Base-by-base conservation (phyloP, 1,140 invertebrate species). In the Drosophila arizonae region DNA sequence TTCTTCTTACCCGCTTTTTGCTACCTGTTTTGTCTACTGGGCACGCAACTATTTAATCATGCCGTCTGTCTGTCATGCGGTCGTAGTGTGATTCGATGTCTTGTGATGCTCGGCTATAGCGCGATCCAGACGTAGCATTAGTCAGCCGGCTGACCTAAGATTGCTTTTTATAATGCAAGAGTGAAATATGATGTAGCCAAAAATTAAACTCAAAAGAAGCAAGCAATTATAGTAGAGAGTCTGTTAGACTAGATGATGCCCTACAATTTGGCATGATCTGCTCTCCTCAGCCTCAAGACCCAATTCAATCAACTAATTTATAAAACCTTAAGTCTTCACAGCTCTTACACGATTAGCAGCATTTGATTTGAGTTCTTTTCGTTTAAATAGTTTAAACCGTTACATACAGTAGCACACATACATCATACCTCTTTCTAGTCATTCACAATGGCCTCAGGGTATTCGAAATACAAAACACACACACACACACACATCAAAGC, bases 71-170 rank as follows among this genome's bases (percentile, higher is more conserved):
- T 86, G 72, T 76, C 82, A 86, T 86, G 82, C 76, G 76, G 82
- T 54, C 79, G 79, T 74, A 79, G 84, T 69, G 79, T 87, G 82
- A 88, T 87, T 74, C 72, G 50, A 58, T 72, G 43, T 60, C 45
- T 51, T 58, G 52, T 69, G 61, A 70, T 72, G 79, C 72, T n/a
- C 72, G 56, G 57, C 10, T 10, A 46, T 48, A 11, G 30, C 46
- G n/a, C 21, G 58, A 50, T 39, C 60, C 60, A 50, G 30, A 39
- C 51, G 33, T 39, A 21, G 57, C 15, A 61, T 61, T 68, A 68
- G 56, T 61, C 48, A 63, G 54, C 21, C 21, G 26, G n/a, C 51
- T 65, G 45, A 58, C 52, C 61, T 65, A 33, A 64, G 62, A 54
- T 21, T 30, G 30, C 4, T 45, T 60, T 60, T 60, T 60, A 17